phyloP scores from a whole-genome alignment of 2,888 invertebrate species.

The Lithophane socia region DNA sequence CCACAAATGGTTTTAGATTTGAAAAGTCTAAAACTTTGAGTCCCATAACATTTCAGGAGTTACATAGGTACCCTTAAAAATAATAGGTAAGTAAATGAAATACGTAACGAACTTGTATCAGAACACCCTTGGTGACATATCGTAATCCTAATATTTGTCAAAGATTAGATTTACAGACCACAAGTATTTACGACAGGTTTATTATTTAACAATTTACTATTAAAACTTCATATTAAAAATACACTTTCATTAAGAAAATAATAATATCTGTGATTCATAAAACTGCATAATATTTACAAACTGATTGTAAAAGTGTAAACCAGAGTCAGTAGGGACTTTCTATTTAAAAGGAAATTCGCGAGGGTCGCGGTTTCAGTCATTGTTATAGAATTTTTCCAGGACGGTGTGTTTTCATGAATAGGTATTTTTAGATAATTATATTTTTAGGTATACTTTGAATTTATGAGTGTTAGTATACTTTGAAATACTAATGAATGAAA shows the following conservation, averaged over 20 bases:
- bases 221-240: constrained; percentile 8
- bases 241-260: constrained; percentile 29
- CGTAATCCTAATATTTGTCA: constrained; percentile 46
- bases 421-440: neutral
- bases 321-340: constrained; percentile 8
- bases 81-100: neutral
- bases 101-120: neutral
- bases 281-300: constrained; percentile 36
- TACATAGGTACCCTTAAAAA: neutral
- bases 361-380: constrained; percentile 12
- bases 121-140: constrained; percentile 26
- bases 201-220: constrained; percentile 39
- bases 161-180: constrained; percentile 46
- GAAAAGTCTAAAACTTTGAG: neutral
- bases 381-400: constrained; percentile 27
- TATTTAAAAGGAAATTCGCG: constrained; percentile 30
- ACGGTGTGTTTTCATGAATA: neutral
- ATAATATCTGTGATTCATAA: constrained; percentile 38
- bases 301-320: constrained; percentile 24
- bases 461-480: neutral
- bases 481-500: neutral
- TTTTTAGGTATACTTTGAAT: neutral
- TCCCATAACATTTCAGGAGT: neutral
- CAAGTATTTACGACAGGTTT: constrained; percentile 30
- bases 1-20: neutral